A percentile compares a stretch with the other conserved stretches of the same genome.
These are phyloP conservation scores for Melanotaenia nigrans DNA, from an alignment of 2,797 vertebrate species.

Conservation along the genomic window DNA sequence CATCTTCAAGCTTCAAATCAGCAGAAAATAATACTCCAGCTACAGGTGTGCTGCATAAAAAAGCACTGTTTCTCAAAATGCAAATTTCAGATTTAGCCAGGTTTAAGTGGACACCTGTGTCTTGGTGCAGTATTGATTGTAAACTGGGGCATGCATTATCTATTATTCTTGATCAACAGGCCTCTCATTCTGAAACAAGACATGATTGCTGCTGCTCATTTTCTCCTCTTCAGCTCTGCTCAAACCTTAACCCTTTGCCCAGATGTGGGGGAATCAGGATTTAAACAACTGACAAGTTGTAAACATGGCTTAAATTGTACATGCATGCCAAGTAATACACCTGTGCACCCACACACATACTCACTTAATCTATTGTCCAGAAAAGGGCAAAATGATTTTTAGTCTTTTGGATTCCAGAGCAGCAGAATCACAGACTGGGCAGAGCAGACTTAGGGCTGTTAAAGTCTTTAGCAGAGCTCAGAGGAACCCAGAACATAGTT, in stretches of 20 bases:
- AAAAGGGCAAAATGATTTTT: conserved; percentile 31
- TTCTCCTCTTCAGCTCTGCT: conserved; percentile 2
- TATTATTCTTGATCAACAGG: conserved; percentile 9
- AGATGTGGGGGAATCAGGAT: conserved; percentile 29
- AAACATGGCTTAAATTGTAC: conserved; percentile 13
- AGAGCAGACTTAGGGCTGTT: conserved; percentile 57
- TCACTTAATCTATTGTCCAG: conserved; percentile 25
- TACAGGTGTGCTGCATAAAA: not conserved
- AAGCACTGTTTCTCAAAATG: not conserved
- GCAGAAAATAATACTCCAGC: not conserved
- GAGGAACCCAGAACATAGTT: conserved; percentile 70
- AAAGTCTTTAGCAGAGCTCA: conserved; percentile 64
- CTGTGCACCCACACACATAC: conserved; percentile 16
- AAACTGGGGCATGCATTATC: conserved; percentile 8
- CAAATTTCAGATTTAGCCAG: not conserved
- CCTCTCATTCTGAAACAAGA: conserved; percentile 12
- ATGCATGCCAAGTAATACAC: conserved; percentile 29
- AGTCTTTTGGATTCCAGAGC: conserved; percentile 41
- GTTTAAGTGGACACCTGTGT: not conserved
- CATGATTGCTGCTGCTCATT: conserved; percentile 2
- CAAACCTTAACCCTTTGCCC: conserved; percentile 12
- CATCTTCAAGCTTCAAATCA: not conserved
- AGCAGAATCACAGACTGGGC: conserved; percentile 45
- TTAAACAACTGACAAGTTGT: conserved; percentile 17
- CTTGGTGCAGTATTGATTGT: not conserved